Conservation (phyloP, 2,113 vertebrate genomes). For the Erythrocercus mccallii region DNA sequence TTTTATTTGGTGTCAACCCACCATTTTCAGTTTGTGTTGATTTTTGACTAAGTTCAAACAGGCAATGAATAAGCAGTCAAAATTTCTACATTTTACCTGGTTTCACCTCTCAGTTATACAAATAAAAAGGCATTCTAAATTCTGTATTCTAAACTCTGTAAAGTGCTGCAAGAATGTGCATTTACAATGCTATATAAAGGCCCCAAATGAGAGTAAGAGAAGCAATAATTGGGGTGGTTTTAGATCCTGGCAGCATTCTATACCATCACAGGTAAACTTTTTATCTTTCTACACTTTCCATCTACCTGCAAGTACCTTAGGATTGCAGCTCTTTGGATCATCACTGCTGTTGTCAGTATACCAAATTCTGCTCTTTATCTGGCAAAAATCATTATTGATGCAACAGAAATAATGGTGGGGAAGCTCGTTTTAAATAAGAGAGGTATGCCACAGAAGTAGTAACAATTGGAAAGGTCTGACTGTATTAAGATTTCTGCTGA, state of each 20-base stretch:
- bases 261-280: not conserved
- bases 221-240: not conserved
- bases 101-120: not conserved
- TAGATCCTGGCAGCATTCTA: conserved; percentile 4
- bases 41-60: not conserved
- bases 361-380: not conserved
- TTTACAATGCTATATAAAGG: not conserved
- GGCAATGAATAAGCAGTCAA: not conserved
- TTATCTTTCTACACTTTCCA: not conserved
- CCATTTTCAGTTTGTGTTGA: not conserved
- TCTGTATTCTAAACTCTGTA: not conserved
- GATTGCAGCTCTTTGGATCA: not conserved
- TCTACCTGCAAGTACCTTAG: not conserved
- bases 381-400: not conserved
- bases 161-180: not conserved
- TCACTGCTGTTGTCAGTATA: not conserved
- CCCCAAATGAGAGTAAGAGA: not conserved
- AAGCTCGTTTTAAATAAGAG: not conserved
- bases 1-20: conserved; percentile 36
- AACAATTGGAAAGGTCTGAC: not conserved
- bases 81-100: conserved; percentile 4
- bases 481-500: not conserved
- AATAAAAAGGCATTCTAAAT: not conserved
- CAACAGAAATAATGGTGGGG: not conserved
- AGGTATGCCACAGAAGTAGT: not conserved